A percentile compares a stretch with the other conserved stretches of the same genome.
These are phyloP conservation scores for Zapus hudsonius DNA, from an alignment of 2,113 vertebrate genomes.

Conservation along the genomic window DNA sequence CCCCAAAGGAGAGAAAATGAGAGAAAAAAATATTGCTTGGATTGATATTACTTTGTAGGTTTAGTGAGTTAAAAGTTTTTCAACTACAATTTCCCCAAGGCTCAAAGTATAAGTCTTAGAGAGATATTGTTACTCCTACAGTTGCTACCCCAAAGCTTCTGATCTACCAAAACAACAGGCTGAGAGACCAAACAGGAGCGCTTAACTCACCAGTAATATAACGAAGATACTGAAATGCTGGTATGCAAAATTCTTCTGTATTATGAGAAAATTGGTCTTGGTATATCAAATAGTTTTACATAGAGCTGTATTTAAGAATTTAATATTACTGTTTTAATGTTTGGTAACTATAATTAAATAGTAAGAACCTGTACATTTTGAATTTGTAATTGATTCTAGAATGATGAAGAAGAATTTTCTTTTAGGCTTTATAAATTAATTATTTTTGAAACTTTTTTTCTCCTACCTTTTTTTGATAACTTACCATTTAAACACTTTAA, in stretches of 20 bases:
- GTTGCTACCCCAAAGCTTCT: too few species aligned
- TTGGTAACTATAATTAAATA: not conserved
- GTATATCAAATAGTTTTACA: too few species aligned
- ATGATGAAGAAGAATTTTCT: not conserved
- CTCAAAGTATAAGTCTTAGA: not conserved
- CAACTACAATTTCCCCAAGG: too few species aligned
- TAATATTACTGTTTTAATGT: too few species aligned
- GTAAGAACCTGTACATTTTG: not conserved
- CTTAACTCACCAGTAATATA: not conserved
- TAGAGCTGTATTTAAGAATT: too few species aligned
- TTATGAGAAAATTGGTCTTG: not conserved
- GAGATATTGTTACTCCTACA: not conserved
- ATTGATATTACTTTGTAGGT: too few species aligned
- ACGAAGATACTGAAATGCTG: not conserved
- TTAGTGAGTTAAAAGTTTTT: too few species aligned
- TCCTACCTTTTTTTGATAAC: not conserved
- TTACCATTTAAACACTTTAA: not conserved
- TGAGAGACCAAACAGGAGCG: not conserved
- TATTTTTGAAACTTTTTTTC: not conserved
- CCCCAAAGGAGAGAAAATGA: too few species aligned
- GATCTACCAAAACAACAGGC: not conserved
- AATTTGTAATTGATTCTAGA: constrained; percentile 23
- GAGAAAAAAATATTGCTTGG: too few species aligned
- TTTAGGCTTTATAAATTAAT: not conserved
- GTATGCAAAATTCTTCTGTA: not conserved